A percentile compares a stretch with the other conserved stretches of the same genome.
Conservation (phyloP, 2,797 vertebrate species). For the Sebastes miniatus region DNA sequence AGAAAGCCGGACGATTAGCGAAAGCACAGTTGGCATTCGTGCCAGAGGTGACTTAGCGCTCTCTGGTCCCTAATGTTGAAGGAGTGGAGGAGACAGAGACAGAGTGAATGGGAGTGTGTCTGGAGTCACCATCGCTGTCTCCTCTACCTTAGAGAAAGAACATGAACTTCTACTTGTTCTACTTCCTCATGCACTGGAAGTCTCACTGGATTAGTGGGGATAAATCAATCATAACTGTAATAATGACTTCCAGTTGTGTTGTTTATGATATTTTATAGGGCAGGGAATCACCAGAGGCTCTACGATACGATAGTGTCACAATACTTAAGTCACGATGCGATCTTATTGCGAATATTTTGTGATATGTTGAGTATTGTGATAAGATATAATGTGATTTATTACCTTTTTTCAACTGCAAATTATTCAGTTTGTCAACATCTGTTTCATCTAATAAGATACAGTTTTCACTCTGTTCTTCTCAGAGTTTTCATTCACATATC, state of each 20-base stretch:
- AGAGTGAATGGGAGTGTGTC: conserved; percentile 2
- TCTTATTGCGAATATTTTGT: too few relatives aligned
- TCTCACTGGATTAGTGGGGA: conserved; percentile 1
- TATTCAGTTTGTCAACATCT: too few relatives aligned
- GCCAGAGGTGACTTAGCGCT: conserved; percentile 41
- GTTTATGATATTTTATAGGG: neutral
- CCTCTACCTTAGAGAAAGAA: conserved; percentile 3
- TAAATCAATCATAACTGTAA: neutral
- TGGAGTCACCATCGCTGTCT: conserved; percentile 20
- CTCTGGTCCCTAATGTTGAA: conserved; percentile 23
- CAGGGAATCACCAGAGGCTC: too few relatives aligned
- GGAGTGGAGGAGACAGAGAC: conserved; percentile 15
- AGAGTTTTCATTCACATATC: too few relatives aligned
- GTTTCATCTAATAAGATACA: too few relatives aligned
- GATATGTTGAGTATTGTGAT: too few relatives aligned
- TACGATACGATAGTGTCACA: accelerated
- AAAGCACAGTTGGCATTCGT: conserved; percentile 40
- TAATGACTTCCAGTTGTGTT: neutral
- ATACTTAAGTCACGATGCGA: too few relatives aligned
- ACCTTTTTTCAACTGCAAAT: too few relatives aligned
- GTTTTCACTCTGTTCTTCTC: too few relatives aligned
- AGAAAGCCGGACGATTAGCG: conserved; percentile 76
- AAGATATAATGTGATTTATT: too few relatives aligned
- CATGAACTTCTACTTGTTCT: neutral
- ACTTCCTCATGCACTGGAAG: neutral